Evolutionary conservation across 2,113 vertebrate genomes (phyloP).

Genomic region (Symphodus melops): DNA sequence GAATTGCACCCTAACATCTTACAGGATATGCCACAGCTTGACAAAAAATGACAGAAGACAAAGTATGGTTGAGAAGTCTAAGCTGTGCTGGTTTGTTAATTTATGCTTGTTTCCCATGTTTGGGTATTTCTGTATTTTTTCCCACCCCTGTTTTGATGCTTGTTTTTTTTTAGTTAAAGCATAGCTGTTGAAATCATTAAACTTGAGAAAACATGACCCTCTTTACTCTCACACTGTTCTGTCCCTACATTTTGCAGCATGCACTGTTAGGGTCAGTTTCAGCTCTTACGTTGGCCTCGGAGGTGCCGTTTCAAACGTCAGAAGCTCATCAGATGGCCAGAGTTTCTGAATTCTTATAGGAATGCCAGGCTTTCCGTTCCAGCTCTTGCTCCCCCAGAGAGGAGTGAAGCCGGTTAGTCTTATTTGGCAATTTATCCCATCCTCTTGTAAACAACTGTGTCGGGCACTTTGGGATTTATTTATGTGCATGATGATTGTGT

Average conservation of each 20-base stretch:
- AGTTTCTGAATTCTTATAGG: conserved; percentile 63
- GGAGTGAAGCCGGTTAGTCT: conserved; percentile 71
- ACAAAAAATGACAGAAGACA: too few relatives aligned
- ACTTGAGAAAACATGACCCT: conserved; percentile 24
- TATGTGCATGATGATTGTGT: conserved; percentile 43
- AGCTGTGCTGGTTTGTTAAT: background rate
- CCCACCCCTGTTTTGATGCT: background rate
- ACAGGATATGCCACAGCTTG: too few relatives aligned
- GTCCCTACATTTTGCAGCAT: background rate
- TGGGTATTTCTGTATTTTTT: background rate
- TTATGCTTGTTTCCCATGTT: background rate
- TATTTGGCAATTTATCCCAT: conserved; percentile 78
- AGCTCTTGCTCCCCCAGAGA: conserved; percentile 57
- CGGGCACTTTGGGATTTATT: conserved; percentile 43
- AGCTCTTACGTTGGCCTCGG: conserved; percentile 70
- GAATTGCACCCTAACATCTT: too few relatives aligned
- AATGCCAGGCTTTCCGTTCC: conserved; percentile 75
- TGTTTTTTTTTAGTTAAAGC: background rate
- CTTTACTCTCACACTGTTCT: conserved; percentile 36
- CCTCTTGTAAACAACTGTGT: conserved; percentile 75
- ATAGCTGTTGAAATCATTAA: conserved; percentile 18
- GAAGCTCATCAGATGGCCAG: conserved; percentile 50
- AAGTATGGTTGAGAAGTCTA: too few relatives aligned
- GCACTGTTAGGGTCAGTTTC: conserved; percentile 6
- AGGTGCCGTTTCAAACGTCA: conserved; percentile 57